Evolutionary conservation across 2,113 vertebrate genomes (phyloP).

Genomic region (Cavia porcellus): DNA sequence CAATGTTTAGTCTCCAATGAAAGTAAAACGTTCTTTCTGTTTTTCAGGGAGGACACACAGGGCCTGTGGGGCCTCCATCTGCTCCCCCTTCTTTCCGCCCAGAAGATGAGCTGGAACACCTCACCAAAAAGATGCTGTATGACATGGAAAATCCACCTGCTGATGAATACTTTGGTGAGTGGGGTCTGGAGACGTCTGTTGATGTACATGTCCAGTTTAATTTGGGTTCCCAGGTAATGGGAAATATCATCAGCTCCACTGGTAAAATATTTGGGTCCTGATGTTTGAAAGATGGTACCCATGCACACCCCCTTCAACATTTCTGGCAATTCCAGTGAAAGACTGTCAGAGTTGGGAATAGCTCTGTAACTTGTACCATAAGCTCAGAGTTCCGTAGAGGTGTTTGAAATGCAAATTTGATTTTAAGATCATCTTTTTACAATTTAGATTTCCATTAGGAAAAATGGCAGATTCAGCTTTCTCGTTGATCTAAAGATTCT

Average conservation of each 20-base stretch:
- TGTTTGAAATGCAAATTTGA: neutral
- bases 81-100: constrained; percentile 89
- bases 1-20: neutral
- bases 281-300: neutral
- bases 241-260: neutral
- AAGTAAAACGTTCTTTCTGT: neutral
- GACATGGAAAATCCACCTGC: constrained; percentile 99
- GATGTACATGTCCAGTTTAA: neutral
- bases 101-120: constrained; percentile 97
- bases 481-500: neutral
- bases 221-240: neutral
- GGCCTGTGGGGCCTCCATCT: constrained; percentile 79
- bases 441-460: neutral
- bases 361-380: neutral
- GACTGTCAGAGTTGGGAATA: neutral
- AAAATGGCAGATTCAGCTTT: neutral
- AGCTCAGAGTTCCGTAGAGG: neutral
- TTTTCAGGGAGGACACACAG: constrained; percentile 85
- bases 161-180: constrained; percentile 97
- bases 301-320: accelerated
- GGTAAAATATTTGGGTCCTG: neutral
- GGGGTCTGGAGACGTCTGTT: neutral
- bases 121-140: constrained; percentile 99
- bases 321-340: neutral
- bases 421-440: neutral